Percentiles rank a stretch among this genome's conserved stretches.
Evolutionary conservation across 2,888 invertebrate species (phyloP).

Genomic region (Catocala nupta): DNA sequence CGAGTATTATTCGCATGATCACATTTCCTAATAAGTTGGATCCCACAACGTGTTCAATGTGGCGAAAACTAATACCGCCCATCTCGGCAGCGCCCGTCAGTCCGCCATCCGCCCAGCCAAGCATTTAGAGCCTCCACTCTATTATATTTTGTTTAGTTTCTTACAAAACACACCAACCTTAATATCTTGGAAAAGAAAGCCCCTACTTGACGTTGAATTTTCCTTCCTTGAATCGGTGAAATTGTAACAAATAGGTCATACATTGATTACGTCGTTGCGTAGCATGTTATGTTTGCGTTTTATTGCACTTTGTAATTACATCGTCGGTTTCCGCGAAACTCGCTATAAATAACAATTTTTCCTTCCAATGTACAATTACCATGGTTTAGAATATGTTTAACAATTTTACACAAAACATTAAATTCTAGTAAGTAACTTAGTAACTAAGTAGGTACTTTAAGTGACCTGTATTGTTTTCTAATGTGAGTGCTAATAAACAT

Average conservation of each 20-base stretch:
- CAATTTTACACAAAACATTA: slow-evolving; percentile 28
- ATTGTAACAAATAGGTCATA: slow-evolving; percentile 49
- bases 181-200: slow-evolving; percentile 45
- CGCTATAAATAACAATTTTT: slow-evolving; percentile 66
- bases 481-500: too few relatives aligned
- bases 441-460: too few relatives aligned
- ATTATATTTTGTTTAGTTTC: slow-evolving; percentile 65
- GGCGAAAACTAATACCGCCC: slow-evolving; percentile 79
- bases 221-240: slow-evolving; percentile 39
- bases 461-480: too few relatives aligned
- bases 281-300: slow-evolving; percentile 51
- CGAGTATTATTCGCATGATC: slow-evolving; percentile 85
- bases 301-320: slow-evolving; percentile 59
- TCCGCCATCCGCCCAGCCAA: slow-evolving; percentile 65
- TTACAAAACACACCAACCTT: slow-evolving; percentile 45
- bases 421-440: not conserved
- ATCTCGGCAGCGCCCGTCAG: slow-evolving; percentile 68
- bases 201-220: slow-evolving; percentile 32
- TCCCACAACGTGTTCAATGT: slow-evolving; percentile 83
- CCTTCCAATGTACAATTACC: slow-evolving; percentile 58
- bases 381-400: slow-evolving; percentile 47
- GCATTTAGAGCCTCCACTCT: slow-evolving; percentile 65
- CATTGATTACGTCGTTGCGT: slow-evolving; percentile 52
- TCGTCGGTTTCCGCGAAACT: slow-evolving; percentile 57
- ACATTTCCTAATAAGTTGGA: slow-evolving; percentile 86